Conservation (phyloP, 2,113 vertebrate species). For the Himantopus leucocephalus region DNA sequence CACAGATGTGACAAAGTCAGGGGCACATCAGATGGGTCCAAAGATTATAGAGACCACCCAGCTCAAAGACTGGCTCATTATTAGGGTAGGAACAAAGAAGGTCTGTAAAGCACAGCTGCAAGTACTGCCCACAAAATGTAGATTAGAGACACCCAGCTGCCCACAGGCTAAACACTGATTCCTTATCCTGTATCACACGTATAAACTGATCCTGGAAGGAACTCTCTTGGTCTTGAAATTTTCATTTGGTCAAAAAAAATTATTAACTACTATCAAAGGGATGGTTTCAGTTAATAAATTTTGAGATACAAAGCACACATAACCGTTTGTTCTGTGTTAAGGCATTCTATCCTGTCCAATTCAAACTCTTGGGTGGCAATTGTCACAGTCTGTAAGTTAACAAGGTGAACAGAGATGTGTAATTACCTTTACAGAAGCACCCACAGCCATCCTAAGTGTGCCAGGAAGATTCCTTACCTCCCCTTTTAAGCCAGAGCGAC, state of each 20-base stretch:
- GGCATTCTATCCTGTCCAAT: not conserved
- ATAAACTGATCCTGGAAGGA: not conserved
- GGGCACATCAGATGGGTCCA: not conserved
- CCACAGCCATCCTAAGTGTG: not conserved
- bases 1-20: not conserved
- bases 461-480: not conserved
- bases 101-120: not conserved
- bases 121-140: not conserved
- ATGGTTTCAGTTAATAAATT: not conserved
- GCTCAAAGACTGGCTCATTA: not conserved
- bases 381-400: not conserved
- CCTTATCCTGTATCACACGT: not conserved
- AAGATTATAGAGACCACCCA: not conserved
- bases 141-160: not conserved
- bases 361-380: not conserved
- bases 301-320: not conserved
- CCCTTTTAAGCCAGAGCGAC: not conserved
- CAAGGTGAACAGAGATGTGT: not conserved
- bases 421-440: not conserved
- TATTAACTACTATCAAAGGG: not conserved
- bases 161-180: not conserved
- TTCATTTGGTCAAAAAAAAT: not conserved
- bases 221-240: not conserved
- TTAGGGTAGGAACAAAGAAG: not conserved
- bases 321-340: not conserved